These are phyloP conservation scores for Hesperia comma DNA, from an alignment of 2,888 invertebrate genomes.

Conservation along the genomic window DNA sequence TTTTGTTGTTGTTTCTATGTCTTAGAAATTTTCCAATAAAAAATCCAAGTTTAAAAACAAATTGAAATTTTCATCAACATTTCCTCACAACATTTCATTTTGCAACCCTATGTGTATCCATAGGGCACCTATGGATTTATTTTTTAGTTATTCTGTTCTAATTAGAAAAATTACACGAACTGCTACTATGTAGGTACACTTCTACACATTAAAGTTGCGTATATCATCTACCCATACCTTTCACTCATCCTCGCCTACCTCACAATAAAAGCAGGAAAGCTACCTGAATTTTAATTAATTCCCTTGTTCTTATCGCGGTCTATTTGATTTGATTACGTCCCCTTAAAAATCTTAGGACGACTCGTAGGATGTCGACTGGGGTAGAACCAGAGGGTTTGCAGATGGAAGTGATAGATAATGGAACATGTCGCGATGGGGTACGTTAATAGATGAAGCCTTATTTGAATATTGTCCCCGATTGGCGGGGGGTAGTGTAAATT, in stretches of 20 bases:
- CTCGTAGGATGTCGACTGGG: slow-evolving; percentile 43
- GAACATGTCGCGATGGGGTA: slow-evolving; percentile 74
- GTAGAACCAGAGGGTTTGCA: slow-evolving; percentile 62
- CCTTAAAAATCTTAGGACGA: slow-evolving; percentile 48
- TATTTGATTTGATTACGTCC: slow-evolving; percentile 45
- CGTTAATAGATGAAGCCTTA: slow-evolving; percentile 81
- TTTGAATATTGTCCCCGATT: slow-evolving; percentile 80
- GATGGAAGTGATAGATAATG: slow-evolving; percentile 77
- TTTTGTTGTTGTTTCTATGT: no score
- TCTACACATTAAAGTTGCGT: not conserved
- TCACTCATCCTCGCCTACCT: not conserved
- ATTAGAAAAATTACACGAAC: no score
- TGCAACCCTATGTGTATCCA: no score
- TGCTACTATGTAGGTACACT: no score
- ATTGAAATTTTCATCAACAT: no score
- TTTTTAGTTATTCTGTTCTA: no score
- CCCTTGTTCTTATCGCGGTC: slow-evolving; percentile 35
- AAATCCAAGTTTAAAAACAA: no score
- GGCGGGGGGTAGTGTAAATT: slow-evolving; percentile 76
- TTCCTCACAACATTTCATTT: no score
- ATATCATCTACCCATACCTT: not conserved
- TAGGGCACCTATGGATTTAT: no score
- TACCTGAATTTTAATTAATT: slow-evolving; percentile 36
- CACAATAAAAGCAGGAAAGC: slow-evolving; percentile 11
- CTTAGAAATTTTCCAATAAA: no score